Evolutionary conservation across 2,888 invertebrate species (phyloP), one percentile per base, ranked within the genome.

Genomic region (Tinea trinotella): DNA sequence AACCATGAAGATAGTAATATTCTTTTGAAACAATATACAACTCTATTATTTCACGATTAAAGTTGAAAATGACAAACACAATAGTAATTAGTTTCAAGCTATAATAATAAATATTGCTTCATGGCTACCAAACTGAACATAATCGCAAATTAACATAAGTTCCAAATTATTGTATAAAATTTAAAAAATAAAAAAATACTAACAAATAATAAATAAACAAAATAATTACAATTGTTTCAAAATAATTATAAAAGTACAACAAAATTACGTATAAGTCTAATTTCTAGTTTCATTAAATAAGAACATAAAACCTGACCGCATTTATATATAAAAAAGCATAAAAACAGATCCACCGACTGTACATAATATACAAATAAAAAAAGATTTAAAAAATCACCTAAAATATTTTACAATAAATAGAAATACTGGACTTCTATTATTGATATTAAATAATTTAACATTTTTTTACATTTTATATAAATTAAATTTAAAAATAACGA

Each of bases 291-390:
- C 17, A 36, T 12, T 36, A 36, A 12, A 36, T 5, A 13, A 17
- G 40, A 48, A 18, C 19, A 15, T 4, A 12, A 18, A 48, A 12
- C 6, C 6, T 18, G 18, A 48, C 40, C 48, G n/a, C 20, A 19
- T 20, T 1, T 46, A 35, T 7, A 40, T 13, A 40, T 12, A 12
- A 40, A 40, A 40, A 17, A n/a, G 10, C n/a, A 71, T 68, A 72
- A 61, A 73, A 73, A 68, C 74, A 78, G 68, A 77, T 76, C 76
- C 75, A 74, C 74, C 66, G 73, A 69, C 59, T 61, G 65, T 85
- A 85, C 84, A 84, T 68, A 81, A 82, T 83, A 69, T 84, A 84
- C 81, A 84, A 75, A 79, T 72, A 68, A 68, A 61, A 64, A 67
- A 74, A 79, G 7, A 15, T 40, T 6, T 40, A 40, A n/a, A 40